Evolutionary conservation across 2,797 vertebrate genomes (phyloP).

Genomic region (Sebastes hubbsi): DNA sequence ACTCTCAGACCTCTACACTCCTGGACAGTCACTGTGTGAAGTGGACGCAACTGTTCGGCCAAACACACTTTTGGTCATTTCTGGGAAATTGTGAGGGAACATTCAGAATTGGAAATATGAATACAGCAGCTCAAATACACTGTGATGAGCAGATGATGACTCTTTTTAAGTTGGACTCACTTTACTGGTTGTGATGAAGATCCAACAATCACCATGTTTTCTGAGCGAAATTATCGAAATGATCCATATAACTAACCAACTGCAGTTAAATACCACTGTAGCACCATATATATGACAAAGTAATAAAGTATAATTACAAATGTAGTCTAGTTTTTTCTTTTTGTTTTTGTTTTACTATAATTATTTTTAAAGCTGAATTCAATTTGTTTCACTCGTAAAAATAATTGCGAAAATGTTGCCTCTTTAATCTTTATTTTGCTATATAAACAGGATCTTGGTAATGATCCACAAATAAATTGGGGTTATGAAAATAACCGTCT

Average conservation of each 20-base stretch:
- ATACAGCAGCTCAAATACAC: not conserved
- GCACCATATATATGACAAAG: not conserved
- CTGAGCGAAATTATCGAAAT: not conserved
- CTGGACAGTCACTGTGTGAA: not conserved
- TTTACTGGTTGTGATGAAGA: not conserved
- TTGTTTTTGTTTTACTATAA: not conserved
- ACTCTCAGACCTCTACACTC: not conserved
- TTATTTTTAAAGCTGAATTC: not conserved
- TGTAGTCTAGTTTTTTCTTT: too few relatives aligned
- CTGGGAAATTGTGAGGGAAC: not conserved
- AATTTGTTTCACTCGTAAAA: not conserved
- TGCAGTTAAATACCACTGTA: not conserved
- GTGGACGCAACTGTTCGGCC: rapidly evolving
- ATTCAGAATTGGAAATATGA: not conserved
- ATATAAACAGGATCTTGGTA: too few relatives aligned
- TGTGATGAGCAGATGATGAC: not conserved
- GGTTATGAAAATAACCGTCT: not conserved
- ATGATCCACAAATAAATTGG: too few relatives aligned
- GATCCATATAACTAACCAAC: not conserved
- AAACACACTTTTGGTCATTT: not conserved
- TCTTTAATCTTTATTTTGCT: not conserved
- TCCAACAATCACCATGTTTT: not conserved
- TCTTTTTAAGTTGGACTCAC: not conserved
- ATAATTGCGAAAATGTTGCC: not conserved
- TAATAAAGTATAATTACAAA: not conserved